Percentiles rank a stretch among this genome's conserved stretches.
These are phyloP conservation scores for Drosophila picticornis DNA, from an alignment of 2,888 invertebrate species.

Conservation along the genomic window DNA sequence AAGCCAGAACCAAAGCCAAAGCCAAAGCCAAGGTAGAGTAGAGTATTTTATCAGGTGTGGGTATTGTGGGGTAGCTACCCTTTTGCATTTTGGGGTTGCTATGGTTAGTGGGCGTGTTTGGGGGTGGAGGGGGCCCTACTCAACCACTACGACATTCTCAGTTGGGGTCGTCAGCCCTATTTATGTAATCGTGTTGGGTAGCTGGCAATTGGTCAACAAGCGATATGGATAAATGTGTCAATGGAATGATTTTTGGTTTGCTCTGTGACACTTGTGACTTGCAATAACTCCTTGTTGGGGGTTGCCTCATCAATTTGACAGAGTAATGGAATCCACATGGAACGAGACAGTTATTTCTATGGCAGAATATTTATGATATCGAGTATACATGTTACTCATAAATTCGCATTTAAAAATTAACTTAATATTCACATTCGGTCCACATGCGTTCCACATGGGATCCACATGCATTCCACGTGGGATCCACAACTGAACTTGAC, in stretches of 20 bases:
- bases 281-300: not conserved
- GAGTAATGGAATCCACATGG: not conserved
- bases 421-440: not conserved
- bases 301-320: not conserved
- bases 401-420: not conserved
- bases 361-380: not conserved
- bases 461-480: not conserved
- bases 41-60: conserved; percentile 6
- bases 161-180: conserved; percentile 76
- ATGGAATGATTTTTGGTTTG: conserved; percentile 54
- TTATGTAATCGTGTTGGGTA: conserved; percentile 46
- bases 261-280: conserved; percentile 20
- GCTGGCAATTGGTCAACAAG: conserved; percentile 54
- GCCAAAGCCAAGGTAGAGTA: conserved; percentile 65
- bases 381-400: not conserved
- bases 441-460: not conserved
- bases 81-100: conserved; percentile 44
- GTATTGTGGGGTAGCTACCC: conserved; percentile 1
- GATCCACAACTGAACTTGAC: not conserved
- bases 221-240: conserved; percentile 54
- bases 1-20: conserved; percentile 48
- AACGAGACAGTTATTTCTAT: not conserved
- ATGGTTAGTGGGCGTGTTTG: conserved; percentile 36
- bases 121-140: conserved; percentile 18
- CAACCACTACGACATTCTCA: conserved; percentile 45